Conservation (phyloP, 2,888 invertebrate species). For the Rotaria sp. region DNA sequence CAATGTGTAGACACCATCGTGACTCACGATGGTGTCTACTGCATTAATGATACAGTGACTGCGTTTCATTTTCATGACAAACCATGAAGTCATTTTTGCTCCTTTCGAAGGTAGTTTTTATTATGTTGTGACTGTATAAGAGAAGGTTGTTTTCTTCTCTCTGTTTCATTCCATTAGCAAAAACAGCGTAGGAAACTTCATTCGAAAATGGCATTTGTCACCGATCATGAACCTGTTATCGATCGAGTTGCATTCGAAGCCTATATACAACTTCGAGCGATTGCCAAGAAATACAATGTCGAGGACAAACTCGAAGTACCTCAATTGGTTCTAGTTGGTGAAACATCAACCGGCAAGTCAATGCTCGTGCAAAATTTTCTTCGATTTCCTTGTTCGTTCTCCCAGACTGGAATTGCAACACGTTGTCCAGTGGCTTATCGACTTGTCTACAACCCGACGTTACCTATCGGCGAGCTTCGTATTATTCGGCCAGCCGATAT, state of each 20-base stretch:
- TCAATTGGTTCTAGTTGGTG: not conserved
- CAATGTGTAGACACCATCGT: too few species aligned
- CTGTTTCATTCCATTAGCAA: too few species aligned
- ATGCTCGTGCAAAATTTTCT: not conserved
- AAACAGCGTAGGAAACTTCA: too few species aligned
- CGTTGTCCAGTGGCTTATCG: not conserved
- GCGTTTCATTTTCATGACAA: too few species aligned
- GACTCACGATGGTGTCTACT: too few species aligned
- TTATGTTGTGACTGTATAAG: too few species aligned
- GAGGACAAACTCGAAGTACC: not conserved
- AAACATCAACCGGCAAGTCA: not conserved
- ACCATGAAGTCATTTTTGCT: too few species aligned
- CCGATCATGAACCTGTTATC: not conserved
- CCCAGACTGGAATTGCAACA: not conserved
- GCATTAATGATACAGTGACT: too few species aligned
- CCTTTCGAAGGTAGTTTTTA: too few species aligned
- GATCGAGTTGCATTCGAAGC: not conserved
- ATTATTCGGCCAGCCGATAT: not conserved
- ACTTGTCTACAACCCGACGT: not conserved
- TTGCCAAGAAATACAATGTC: not conserved
- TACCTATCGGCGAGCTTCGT: not conserved
- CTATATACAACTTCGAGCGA: not conserved
- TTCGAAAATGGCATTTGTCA: too few species aligned
- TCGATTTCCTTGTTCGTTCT: constrained; percentile 3
- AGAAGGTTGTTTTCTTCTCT: too few species aligned